These are phyloP conservation scores for Luperina testacea DNA, from an alignment of 2,888 invertebrate species.

Conservation along the genomic window DNA sequence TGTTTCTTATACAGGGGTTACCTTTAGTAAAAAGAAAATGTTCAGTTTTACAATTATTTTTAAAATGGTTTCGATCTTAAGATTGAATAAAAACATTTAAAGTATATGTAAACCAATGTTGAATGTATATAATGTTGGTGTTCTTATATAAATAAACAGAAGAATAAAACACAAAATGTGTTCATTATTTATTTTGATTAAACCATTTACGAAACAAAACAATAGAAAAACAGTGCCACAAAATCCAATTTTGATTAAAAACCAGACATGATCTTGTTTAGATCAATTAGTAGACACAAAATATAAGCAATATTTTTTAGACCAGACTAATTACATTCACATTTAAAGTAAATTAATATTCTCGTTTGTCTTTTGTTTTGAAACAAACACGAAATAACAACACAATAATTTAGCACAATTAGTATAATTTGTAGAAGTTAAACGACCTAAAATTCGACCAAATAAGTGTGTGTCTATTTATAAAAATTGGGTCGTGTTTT, in stretches of 20 bases:
- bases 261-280: slow-evolving; percentile 9
- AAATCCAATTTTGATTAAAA: background rate
- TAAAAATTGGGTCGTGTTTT: slow-evolving; percentile 33
- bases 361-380: slow-evolving; percentile 9
- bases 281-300: slow-evolving; percentile 14
- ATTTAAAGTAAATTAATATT: background rate
- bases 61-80: background rate
- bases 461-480: slow-evolving; percentile 10
- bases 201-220: background rate
- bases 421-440: slow-evolving; percentile 23
- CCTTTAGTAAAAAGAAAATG: background rate
- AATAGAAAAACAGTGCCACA: background rate
- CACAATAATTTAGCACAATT: slow-evolving; percentile 46
- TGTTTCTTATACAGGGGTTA: background rate
- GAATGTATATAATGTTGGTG: background rate
- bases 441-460: slow-evolving; percentile 8
- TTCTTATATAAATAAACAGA: background rate
- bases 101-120: background rate
- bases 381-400: slow-evolving; percentile 22
- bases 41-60: too few relatives aligned
- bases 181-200: background rate
- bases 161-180: background rate
- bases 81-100: background rate
- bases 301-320: background rate
- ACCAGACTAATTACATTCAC: background rate